These are phyloP conservation scores for Tachysurus fulvidraco DNA, from an alignment of 2,113 vertebrate species.

Conservation along the genomic window DNA sequence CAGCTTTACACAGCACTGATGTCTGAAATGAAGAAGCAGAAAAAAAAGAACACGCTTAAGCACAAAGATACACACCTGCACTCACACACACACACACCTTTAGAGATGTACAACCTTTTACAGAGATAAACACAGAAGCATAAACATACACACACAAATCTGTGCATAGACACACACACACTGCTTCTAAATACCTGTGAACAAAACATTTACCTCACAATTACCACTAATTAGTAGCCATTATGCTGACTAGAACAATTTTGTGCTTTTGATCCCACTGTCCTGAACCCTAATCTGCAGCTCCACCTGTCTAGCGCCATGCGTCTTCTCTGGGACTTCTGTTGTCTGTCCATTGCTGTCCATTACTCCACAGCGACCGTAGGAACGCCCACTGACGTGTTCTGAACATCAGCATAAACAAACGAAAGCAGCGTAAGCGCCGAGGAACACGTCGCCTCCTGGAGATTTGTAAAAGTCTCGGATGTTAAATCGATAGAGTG, in stretches of 20 bases:
- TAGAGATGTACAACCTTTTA: not conserved
- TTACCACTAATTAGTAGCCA: not conserved
- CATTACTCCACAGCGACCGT: not conserved
- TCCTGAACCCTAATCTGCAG: not conserved
- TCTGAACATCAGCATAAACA: not conserved
- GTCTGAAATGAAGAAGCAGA: slow-evolving; percentile 71
- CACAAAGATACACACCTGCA: not conserved
- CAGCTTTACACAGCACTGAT: slow-evolving; percentile 83
- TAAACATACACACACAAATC: not conserved
- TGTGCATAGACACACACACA: not conserved
- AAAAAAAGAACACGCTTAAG: slow-evolving; percentile 27
- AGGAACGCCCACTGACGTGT: not conserved
- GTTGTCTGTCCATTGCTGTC: not conserved
- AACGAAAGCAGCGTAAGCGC: not conserved
- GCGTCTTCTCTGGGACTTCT: not conserved
- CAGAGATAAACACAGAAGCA: not conserved
- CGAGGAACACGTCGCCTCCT: not conserved
- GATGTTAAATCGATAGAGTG: not conserved
- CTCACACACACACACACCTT: not conserved
- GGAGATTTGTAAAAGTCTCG: not conserved
- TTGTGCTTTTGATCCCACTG: not conserved
- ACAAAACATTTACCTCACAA: not conserved
- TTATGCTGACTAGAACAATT: not conserved
- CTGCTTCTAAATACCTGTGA: not conserved
- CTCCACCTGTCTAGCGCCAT: not conserved